These are phyloP conservation scores for Noctua janthe DNA, from an alignment of 2,888 invertebrate genomes.

Conservation along the genomic window DNA sequence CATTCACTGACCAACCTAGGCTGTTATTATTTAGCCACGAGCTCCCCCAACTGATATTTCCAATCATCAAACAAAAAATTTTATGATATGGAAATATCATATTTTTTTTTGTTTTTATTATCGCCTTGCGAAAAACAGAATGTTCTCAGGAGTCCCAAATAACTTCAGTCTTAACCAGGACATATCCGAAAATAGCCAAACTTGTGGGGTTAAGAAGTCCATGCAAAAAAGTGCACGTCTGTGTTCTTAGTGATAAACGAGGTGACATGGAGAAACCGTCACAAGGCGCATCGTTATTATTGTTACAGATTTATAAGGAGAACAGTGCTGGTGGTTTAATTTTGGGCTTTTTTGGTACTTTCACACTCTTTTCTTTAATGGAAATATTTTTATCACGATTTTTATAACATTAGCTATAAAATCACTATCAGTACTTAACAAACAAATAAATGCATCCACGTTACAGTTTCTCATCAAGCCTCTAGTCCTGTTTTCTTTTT, in stretches of 20 bases:
- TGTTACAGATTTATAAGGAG: slow-evolving; percentile 54
- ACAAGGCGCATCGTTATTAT: slow-evolving; percentile 68
- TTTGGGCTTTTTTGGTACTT: slow-evolving; percentile 15
- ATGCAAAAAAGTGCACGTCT: slow-evolving; percentile 77
- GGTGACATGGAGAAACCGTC: slow-evolving; percentile 78
- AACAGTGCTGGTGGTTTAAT: slow-evolving; percentile 6
- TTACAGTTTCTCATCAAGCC: background rate
- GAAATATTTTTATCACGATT: background rate
- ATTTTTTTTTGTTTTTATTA: background rate
- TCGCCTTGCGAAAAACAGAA: background rate
- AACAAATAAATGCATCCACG: background rate
- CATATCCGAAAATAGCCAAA: slow-evolving; percentile 36
- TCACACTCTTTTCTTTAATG: background rate
- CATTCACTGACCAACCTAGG: background rate
- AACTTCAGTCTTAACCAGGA: background rate
- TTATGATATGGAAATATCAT: background rate
- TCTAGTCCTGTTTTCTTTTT: background rate
- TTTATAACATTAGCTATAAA: background rate
- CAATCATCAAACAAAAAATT: background rate
- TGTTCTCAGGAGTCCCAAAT: background rate
- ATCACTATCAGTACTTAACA: background rate
- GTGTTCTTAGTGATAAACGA: slow-evolving; percentile 80
- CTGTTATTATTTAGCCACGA: background rate
- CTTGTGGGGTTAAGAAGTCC: slow-evolving; percentile 52
- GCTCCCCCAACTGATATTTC: background rate